Evolutionary conservation across 1,140 invertebrate genomes (phyloP).

Genomic region (Delia radicum): DNA sequence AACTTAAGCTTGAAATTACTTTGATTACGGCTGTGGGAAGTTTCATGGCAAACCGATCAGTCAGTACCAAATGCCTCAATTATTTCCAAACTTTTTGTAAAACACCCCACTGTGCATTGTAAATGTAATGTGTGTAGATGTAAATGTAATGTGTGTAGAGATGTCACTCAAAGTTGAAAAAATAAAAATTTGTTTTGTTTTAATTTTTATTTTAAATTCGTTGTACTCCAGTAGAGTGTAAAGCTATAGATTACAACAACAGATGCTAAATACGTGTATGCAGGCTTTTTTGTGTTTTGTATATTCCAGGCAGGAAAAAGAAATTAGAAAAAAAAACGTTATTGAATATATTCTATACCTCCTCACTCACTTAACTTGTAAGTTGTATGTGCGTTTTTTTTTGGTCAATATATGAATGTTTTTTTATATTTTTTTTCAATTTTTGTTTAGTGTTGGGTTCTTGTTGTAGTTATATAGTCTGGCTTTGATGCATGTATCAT

Average conservation of each 20-base stretch:
- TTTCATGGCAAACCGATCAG: too few species aligned
- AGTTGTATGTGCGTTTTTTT: neutral
- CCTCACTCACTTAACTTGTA: neutral
- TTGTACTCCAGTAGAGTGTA: conserved; percentile 15
- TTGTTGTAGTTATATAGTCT: neutral
- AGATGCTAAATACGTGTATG: conserved; percentile 3
- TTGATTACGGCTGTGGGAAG: too few species aligned
- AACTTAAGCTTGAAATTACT: too few species aligned
- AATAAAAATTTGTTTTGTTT: neutral
- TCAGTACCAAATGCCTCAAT: too few species aligned
- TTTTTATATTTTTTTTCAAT: too few species aligned
- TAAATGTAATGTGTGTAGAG: neutral
- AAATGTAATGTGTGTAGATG: neutral
- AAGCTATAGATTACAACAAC: conserved; percentile 24
- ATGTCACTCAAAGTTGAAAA: conserved; percentile 9
- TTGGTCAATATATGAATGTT: neutral
- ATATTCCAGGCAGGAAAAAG: neutral
- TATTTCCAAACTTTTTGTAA: too few species aligned
- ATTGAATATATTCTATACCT: neutral
- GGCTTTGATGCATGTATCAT: conserved; percentile 40
- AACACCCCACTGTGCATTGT: too few species aligned
- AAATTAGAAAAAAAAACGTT: conserved; percentile 6
- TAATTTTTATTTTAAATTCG: neutral
- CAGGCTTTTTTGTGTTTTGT: neutral
- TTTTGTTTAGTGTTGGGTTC: neutral